Conservation (phyloP, 1,140 invertebrate genomes). For the Latrodectus geometricus region DNA sequence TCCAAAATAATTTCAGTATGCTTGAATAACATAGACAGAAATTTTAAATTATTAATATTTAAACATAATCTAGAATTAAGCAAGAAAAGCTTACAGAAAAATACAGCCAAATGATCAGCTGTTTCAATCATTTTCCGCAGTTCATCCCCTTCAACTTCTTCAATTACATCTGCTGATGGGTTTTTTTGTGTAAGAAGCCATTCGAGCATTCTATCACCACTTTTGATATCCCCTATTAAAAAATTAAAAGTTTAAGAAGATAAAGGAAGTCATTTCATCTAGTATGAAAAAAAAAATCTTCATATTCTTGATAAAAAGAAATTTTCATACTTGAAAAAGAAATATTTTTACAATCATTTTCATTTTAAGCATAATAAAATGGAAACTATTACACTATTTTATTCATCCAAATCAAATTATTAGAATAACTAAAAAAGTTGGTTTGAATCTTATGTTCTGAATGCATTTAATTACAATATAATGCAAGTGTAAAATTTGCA, state of each 20-base stretch:
- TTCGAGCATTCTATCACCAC: conserved; percentile 65
- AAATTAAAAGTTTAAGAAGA: not conserved
- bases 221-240: conserved; percentile 66
- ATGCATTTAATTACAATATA: too few species aligned
- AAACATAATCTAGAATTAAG: too few species aligned
- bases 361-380: too few species aligned
- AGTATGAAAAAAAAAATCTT: not conserved
- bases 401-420: too few species aligned
- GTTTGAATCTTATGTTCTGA: too few species aligned
- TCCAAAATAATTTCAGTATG: too few species aligned
- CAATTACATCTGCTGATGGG: conserved; percentile 68
- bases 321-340: not conserved
- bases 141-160: conserved; percentile 67
- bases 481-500: too few species aligned
- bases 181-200: conserved; percentile 69
- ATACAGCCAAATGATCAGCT: conserved; percentile 64
- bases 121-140: conserved; percentile 64
- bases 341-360: not conserved
- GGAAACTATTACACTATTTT: too few species aligned
- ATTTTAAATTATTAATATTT: too few species aligned
- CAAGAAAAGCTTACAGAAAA: conserved; percentile 63
- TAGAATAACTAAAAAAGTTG: too few species aligned
- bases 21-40: too few species aligned
- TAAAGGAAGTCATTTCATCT: not conserved
- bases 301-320: not conserved